Percentiles rank a stretch among this genome's conserved stretches.
Evolutionary conservation across 2,113 vertebrate species (phyloP).

Genomic region (Atherinomorus stipes): DNA sequence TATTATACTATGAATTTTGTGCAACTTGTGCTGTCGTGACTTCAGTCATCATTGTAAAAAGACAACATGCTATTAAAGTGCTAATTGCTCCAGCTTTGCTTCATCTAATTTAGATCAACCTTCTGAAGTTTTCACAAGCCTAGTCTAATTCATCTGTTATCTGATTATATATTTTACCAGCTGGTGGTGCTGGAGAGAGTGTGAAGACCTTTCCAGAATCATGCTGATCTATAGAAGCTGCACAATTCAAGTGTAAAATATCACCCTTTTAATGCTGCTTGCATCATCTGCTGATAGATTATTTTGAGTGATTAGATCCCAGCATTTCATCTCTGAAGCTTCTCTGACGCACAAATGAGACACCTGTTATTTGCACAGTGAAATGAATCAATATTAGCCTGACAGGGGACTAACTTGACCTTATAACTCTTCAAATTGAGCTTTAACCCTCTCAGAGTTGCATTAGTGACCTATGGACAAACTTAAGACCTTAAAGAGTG

Average conservation of each 20-base stretch:
- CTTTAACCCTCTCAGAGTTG: not conserved
- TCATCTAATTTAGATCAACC: no score
- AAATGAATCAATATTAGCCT: not conserved
- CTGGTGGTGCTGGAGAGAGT: not conserved
- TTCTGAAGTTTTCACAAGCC: no score
- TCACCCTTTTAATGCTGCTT: not conserved
- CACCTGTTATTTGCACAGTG: constrained; percentile 19
- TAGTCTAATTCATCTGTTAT: no score
- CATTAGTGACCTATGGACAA: constrained; percentile 7
- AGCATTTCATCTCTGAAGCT: constrained; percentile 16
- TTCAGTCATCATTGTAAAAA: no score
- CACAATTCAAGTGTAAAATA: not conserved
- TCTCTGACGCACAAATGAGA: constrained; percentile 1
- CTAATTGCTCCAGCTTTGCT: no score
- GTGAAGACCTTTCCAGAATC: not conserved
- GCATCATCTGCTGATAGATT: not conserved
- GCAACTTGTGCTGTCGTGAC: no score
- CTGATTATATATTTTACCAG: not conserved
- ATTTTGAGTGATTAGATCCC: not conserved
- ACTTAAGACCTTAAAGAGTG: accelerated
- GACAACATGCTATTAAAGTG: no score
- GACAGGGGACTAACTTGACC: constrained; percentile 19
- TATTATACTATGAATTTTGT: no score
- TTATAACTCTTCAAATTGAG: constrained; percentile 10
- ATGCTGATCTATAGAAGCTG: not conserved